Base-by-base conservation (phyloP, 2,113 vertebrate species). In the Psophia crepitans region DNA sequence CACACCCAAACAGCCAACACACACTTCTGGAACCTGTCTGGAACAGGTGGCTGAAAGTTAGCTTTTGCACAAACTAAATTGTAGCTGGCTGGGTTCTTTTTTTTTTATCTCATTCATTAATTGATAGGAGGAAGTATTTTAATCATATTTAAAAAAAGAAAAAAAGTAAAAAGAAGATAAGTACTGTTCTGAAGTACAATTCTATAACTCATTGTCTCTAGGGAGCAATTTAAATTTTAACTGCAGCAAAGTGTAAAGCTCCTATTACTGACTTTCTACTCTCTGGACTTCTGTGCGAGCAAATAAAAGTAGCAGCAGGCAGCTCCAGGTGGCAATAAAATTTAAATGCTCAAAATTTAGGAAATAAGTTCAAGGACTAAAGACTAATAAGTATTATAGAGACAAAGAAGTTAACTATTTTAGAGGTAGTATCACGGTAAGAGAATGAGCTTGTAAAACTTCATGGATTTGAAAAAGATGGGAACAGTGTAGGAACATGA, bases 291-390 rank as follows among this genome's bases (percentile, higher is more conserved):
- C 60, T 37, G 27, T 89, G 57, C 15, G 53, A 87, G 95, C 56
- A 78, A 93, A 96, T 95, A 89, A 96, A 96, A 94, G 74, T 35
- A 89, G 64, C 60, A 94, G 81, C 35, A 89, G 89, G 39, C 65
- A 9, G 4, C 83, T 91, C 48, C 73, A 84, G 58, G 87, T 94
- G 84, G 77, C 70, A 95, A 87, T 96, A 96, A 97, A 97, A 95
- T 79, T 82, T 96, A 79, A 95, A 89, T 37, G 23, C 44, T 79
- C 14, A 82, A 87, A 96, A 91, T 95, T 79, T 89, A 82, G 27
- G 89, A 91, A 96, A 85, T 85, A 87, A 94, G 65, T 91, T 95
- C 94, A 96, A 96, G 89, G 89, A 87, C 87, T 93, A 53, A 91
- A 91, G 77, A 56, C 44, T 48, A 41, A 8, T 57, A 80, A 61